Percentiles rank a stretch among this genome's conserved stretches.
These are phyloP conservation scores for Mimas tiliae DNA, from an alignment of 2,888 invertebrate genomes.

Conservation along the genomic window DNA sequence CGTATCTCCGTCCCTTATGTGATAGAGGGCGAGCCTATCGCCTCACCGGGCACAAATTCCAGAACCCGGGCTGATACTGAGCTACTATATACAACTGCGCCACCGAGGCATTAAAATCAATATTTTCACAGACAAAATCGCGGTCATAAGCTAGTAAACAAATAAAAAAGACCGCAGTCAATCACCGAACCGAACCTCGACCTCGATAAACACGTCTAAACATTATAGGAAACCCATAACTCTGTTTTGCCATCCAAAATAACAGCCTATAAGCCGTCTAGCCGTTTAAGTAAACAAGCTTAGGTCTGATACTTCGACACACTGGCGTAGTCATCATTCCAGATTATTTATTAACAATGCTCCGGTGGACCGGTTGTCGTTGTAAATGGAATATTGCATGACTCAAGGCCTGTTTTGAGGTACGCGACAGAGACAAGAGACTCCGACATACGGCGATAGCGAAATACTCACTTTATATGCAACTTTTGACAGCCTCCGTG, in stretches of 20 bases:
- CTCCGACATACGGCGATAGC: too few relatives aligned
- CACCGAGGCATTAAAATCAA: too few relatives aligned
- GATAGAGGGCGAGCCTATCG: too few relatives aligned
- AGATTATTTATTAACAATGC: conserved; percentile 46
- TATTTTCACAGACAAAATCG: not conserved
- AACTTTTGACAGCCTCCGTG: too few relatives aligned
- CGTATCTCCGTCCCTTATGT: too few relatives aligned
- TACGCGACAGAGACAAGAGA: too few relatives aligned
- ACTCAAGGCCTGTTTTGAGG: conserved; percentile 12
- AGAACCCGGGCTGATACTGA: too few relatives aligned
- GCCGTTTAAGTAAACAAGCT: conserved; percentile 11
- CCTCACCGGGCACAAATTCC: too few relatives aligned
- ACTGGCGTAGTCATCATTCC: conserved; percentile 32
- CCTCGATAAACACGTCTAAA: conserved; percentile 12
- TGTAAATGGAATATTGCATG: conserved; percentile 49
- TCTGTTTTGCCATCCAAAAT: conserved; percentile 21
- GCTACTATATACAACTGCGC: too few relatives aligned
- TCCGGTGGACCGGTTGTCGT: conserved; percentile 31
- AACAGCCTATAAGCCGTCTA: conserved; percentile 7
- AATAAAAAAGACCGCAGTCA: not conserved
- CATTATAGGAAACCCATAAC: conserved; percentile 22
- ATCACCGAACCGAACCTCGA: conserved; percentile 1
- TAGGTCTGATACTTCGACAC: conserved; percentile 2
- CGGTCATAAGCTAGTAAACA: not conserved
- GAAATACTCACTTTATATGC: too few relatives aligned